These are phyloP conservation scores for Acrossocheilus fasciatus DNA, from an alignment of 2,797 vertebrate species.

Conservation along the genomic window DNA sequence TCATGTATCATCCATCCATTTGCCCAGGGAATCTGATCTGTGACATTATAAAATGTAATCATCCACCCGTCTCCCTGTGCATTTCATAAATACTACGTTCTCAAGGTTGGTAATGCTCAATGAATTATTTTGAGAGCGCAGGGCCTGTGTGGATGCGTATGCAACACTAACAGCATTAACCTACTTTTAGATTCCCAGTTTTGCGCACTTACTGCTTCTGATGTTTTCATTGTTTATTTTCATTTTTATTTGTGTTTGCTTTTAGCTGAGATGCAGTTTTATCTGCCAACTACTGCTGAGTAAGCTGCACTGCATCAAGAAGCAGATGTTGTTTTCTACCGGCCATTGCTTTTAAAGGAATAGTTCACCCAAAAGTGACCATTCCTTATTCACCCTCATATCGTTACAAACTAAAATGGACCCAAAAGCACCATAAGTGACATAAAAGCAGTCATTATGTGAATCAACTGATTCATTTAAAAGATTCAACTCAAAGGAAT, in stretches of 20 bases:
- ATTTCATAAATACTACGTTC: conserved; percentile 1
- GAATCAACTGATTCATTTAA: not conserved
- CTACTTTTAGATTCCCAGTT: conserved; percentile 35
- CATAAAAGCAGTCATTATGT: not conserved
- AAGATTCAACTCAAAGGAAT: not conserved
- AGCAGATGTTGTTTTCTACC: not conserved
- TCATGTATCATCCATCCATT: conserved; percentile 25
- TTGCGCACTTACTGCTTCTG: not conserved
- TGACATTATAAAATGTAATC: conserved; percentile 28
- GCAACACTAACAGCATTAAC: conserved; percentile 22
- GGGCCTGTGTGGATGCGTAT: conserved; percentile 7
- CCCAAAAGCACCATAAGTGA: not conserved
- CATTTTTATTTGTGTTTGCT: not conserved
- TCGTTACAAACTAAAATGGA: not conserved
- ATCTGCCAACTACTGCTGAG: conserved; percentile 8
- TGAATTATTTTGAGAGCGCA: conserved; percentile 9
- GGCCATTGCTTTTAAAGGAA: not conserved
- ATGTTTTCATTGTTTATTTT: conserved; percentile 20
- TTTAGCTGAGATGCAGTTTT: not conserved
- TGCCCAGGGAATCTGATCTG: conserved; percentile 23
- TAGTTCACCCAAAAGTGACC: not conserved
- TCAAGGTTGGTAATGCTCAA: conserved; percentile 22
- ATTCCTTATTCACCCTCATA: not conserved
- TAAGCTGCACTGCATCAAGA: conserved; percentile 9
- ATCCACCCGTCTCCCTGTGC: not conserved